Evolutionary conservation across 1,140 invertebrate species (phyloP).

Genomic region (Orussus abietinus): DNA sequence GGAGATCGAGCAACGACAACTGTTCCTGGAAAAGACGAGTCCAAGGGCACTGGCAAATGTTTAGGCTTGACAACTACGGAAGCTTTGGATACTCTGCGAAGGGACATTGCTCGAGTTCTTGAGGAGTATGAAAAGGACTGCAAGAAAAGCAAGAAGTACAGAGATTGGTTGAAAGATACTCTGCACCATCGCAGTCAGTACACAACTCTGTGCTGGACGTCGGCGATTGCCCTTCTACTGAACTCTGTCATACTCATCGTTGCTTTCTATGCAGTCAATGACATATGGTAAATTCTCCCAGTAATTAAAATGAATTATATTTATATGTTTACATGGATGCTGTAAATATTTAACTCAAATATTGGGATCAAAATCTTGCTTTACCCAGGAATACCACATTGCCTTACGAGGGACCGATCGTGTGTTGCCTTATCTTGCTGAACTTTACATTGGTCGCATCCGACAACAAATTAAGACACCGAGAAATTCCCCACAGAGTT

Average conservation of each 20-base stretch:
- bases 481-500: slow-evolving; percentile 63
- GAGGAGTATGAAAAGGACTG: slow-evolving; percentile 46
- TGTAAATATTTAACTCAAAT: background rate
- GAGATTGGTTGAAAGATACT: slow-evolving; percentile 55
- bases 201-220: slow-evolving; percentile 66
- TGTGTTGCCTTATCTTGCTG: slow-evolving; percentile 52
- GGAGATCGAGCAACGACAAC: slow-evolving; percentile 6
- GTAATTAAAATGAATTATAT: slow-evolving; percentile 22
- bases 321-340: slow-evolving; percentile 18
- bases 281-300: slow-evolving; percentile 32
- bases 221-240: slow-evolving; percentile 54
- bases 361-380: too few species aligned
- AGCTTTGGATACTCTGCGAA: slow-evolving; percentile 50
- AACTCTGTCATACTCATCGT: slow-evolving; percentile 48
- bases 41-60: slow-evolving; percentile 22
- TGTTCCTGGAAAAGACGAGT: slow-evolving; percentile 10
- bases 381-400: slow-evolving; percentile 41
- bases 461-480: slow-evolving; percentile 64
- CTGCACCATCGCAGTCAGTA: slow-evolving; percentile 61
- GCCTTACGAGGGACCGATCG: slow-evolving; percentile 48
- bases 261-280: slow-evolving; percentile 40
- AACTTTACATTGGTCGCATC: slow-evolving; percentile 61
- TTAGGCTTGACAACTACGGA: slow-evolving; percentile 47
- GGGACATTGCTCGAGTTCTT: slow-evolving; percentile 48
- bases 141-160: slow-evolving; percentile 48